phyloP scores from a whole-genome alignment of 2,113 vertebrate genomes.

The Aythya baeri region DNA sequence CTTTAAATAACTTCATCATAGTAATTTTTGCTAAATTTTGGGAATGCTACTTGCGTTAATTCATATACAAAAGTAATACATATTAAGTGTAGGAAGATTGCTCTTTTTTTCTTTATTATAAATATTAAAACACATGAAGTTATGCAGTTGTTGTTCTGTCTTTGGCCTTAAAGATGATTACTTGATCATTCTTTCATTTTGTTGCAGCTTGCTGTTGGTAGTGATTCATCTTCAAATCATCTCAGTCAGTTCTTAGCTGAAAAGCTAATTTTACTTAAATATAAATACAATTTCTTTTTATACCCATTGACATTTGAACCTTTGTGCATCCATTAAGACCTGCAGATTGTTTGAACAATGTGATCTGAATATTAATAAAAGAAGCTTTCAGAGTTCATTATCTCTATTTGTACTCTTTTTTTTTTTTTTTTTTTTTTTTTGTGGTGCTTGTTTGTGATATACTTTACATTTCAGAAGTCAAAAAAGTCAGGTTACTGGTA shows the following conservation, averaged over 20 bases:
- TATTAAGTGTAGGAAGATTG: not conserved
- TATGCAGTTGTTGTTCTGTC: not conserved
- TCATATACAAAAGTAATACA: not conserved
- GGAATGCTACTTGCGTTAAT: not conserved
- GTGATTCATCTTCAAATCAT: conserved; percentile 8
- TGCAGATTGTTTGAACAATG: conserved; percentile 57
- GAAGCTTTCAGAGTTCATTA: conserved; percentile 45
- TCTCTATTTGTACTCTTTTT: not conserved
- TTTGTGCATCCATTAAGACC: conserved; percentile 56
- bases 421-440: not conserved
- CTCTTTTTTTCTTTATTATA: not conserved
- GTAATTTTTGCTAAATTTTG: not conserved
- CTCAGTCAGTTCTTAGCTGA: conserved; percentile 31
- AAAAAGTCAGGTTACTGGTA: not conserved
- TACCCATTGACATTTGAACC: conserved; percentile 56
- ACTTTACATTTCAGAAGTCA: not conserved
- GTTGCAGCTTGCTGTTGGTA: not conserved
- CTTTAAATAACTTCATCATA: not conserved
- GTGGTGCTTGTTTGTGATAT: not conserved
- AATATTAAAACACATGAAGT: not conserved
- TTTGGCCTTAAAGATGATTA: not conserved
- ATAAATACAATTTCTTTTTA: conserved; percentile 65
- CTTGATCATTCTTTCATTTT: not conserved
- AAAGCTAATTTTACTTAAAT: conserved; percentile 15
- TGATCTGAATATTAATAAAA: conserved; percentile 56